These are phyloP conservation scores for Dinocampus coccinellae DNA, from an alignment of 2,888 invertebrate genomes.

Conservation along the genomic window DNA sequence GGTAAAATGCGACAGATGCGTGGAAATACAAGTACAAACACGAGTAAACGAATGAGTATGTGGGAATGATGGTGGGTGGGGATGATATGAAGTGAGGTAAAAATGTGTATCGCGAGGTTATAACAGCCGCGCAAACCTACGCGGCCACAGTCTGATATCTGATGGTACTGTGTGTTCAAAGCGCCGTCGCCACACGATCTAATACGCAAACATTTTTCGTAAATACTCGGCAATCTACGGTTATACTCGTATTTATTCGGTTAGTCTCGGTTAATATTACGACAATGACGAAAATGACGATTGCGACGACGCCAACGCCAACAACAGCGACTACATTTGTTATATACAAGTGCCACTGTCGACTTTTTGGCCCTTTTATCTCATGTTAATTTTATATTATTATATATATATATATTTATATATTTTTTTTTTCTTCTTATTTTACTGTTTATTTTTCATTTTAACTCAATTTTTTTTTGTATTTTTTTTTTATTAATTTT, in stretches of 20 bases:
- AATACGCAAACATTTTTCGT: constrained; percentile 46
- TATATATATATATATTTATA: not conserved
- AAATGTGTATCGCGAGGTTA: constrained; percentile 36
- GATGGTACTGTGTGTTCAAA: constrained; percentile 63
- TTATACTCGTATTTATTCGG: constrained; percentile 7
- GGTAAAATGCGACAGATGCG: not conserved
- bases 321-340: not conserved
- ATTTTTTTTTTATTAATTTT: too few species aligned
- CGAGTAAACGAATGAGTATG: not conserved
- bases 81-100: not conserved
- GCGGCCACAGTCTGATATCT: constrained; percentile 58
- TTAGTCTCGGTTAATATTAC: constrained; percentile 15
- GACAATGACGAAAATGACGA: not conserved
- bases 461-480: too few species aligned
- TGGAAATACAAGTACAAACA: not conserved
- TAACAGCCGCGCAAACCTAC: constrained; percentile 56
- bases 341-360: too few species aligned
- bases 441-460: too few species aligned
- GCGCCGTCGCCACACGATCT: constrained; percentile 53
- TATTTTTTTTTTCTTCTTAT: too few species aligned
- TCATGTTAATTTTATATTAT: constrained; percentile 13
- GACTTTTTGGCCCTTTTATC: not conserved
- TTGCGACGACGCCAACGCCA: not conserved
- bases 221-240: constrained; percentile 52
- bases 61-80: not conserved